Evolutionary conservation across 2,888 invertebrate species (phyloP), one percentile per base, ranked within the genome.

Genomic region (Troides aeacus): DNA sequence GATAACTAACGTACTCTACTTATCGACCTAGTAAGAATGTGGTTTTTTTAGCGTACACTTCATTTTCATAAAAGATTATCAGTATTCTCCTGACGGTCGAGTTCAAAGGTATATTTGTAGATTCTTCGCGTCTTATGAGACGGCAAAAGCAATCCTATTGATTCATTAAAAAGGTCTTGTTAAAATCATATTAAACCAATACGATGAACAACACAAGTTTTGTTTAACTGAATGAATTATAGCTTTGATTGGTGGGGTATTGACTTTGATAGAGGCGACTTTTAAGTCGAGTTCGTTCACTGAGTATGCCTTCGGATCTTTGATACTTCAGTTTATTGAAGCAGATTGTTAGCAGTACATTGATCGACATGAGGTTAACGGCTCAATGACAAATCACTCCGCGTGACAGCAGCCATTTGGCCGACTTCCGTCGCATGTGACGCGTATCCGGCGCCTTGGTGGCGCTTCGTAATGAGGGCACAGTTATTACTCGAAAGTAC

Each of bases 351-450:
- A 42, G 53, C 21, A 39, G 68, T 60, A 53, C 64, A 68, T 39
- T 60, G 60, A 64, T 64, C 64, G 64, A 59, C 53, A 36, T 36
- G n/a, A 39, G 63, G 64, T 68, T 68, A 64, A 60, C 60, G 64
- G 36, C 60, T 68, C 68, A 68, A 64, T 60, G 68, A 68, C 64
- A 64, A 68, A 64, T 68, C 60, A 68, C 64, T 68, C 63, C 58
- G 68, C 68, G 63, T 63, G 63, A 59, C 68, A 63, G 50, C 36
- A 63, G 46, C 50, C 62, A 60, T 24, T 30, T 56, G 64, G 64
- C 56, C 61, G 57, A 64, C 69, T 69, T 69, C 69, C 69, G 64
- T 69, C 69, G 69, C 60, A 42, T 68, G 36, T 64, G 61, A 56
- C 46, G 60, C 12, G 57, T 42, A 69, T 69, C 69, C 69, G 69